Evolutionary conservation across 1,140 invertebrate species (phyloP).

Genomic region (Lepidurus apus): DNA sequence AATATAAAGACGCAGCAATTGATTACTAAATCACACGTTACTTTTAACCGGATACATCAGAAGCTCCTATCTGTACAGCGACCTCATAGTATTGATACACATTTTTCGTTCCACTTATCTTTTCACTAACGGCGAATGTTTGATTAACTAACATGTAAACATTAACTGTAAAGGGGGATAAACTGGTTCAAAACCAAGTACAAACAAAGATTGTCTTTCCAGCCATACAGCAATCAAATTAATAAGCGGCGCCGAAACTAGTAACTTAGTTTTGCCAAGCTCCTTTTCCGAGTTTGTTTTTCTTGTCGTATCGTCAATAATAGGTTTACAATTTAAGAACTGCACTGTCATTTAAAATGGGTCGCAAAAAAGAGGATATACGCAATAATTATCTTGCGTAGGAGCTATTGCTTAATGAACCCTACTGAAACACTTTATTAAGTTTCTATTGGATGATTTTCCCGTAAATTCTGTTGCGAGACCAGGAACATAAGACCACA

Average conservation of each 20-base stretch:
- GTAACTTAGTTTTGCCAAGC: background rate
- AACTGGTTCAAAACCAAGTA: constrained; percentile 16
- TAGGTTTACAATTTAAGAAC: background rate
- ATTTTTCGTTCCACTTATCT: background rate
- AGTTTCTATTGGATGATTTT: background rate
- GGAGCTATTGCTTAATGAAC: background rate
- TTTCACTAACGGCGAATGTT: background rate
- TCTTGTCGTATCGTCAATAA: background rate
- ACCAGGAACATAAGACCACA: constrained; percentile 14
- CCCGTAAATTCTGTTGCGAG: background rate
- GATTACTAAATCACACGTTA: background rate
- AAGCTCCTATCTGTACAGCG: constrained; percentile 17
- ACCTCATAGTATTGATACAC: constrained; percentile 3
- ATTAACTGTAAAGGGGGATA: background rate
- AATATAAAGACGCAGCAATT: background rate
- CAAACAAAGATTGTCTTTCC: constrained; percentile 15
- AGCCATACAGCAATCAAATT: background rate
- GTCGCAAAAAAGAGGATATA: background rate
- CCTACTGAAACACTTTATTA: constrained; percentile 3
- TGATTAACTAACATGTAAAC: constrained; percentile 8
- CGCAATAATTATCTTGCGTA: constrained; percentile 7
- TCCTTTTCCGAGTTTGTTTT: background rate
- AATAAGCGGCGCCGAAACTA: background rate
- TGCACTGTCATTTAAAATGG: background rate
- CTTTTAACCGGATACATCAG: constrained; percentile 18